Evolutionary conservation across 2,797 vertebrate species (phyloP).

Genomic region (Tragopan temminckii): DNA sequence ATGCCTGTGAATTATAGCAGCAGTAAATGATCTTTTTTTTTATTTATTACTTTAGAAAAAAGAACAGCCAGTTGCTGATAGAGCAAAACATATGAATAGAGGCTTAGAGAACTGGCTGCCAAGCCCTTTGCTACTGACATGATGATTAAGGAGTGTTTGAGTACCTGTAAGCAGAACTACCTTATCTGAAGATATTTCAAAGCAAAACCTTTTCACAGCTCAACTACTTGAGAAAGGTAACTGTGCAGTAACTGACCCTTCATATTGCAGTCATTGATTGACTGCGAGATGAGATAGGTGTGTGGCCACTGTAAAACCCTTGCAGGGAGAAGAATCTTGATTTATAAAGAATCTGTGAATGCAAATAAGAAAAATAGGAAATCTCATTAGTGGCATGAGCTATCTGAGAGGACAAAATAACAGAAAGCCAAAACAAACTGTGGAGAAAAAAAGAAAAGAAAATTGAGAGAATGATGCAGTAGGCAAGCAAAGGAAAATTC

Average conservation of each 20-base stretch:
- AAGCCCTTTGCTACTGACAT: neutral
- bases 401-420: neutral
- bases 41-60: neutral
- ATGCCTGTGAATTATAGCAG: neutral
- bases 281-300: neutral
- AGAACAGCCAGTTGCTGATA: neutral
- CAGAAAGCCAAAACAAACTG: neutral
- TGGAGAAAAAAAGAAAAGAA: neutral
- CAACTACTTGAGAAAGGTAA: neutral
- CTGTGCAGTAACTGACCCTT: neutral
- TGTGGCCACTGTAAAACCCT: neutral
- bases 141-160: neutral
- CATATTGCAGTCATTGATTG: neutral
- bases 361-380: neutral
- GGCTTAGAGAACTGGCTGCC: neutral
- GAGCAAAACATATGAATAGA: neutral
- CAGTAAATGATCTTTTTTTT: neutral
- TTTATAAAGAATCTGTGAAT: neutral
- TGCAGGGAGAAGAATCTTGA: neutral
- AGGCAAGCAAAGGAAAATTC: neutral
- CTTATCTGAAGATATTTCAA: neutral
- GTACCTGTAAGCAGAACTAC: neutral
- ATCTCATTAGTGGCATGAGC: neutral
- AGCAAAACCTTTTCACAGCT: neutral
- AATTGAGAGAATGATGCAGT: neutral